Evolutionary conservation across 2,888 invertebrate species (phyloP).

Genomic region (Choristoneura rosaceana): DNA sequence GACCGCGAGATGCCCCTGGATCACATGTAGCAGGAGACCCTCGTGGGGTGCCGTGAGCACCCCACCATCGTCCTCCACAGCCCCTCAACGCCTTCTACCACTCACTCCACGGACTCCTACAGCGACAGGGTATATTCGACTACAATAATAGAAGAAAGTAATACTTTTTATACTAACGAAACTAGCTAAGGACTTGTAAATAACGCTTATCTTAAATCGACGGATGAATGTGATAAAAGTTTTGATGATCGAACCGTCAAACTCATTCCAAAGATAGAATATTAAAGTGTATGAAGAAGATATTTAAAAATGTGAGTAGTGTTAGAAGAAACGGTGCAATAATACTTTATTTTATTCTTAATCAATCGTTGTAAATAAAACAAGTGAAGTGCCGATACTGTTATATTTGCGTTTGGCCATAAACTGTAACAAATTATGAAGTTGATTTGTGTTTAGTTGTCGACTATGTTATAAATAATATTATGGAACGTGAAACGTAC

Average conservation of each 20-base stretch:
- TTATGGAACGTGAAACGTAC: slow-evolving; percentile 37
- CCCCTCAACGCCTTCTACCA: slow-evolving; percentile 75
- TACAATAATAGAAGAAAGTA: slow-evolving; percentile 69
- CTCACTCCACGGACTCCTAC: slow-evolving; percentile 65
- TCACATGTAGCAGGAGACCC: slow-evolving; percentile 75
- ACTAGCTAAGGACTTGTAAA: slow-evolving; percentile 66
- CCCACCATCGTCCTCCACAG: slow-evolving; percentile 77
- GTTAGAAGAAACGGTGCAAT: slow-evolving; percentile 67
- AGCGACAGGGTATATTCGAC: slow-evolving; percentile 80
- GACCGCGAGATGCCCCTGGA: slow-evolving; percentile 66
- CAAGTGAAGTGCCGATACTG: slow-evolving; percentile 44
- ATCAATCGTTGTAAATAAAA: slow-evolving; percentile 30
- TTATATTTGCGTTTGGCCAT: slow-evolving; percentile 45
- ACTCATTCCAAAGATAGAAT: slow-evolving; percentile 77
- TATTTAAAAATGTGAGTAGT: slow-evolving; percentile 54
- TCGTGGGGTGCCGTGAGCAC: slow-evolving; percentile 54
- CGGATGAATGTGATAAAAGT: slow-evolving; percentile 65
- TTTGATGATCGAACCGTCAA: slow-evolving; percentile 58
- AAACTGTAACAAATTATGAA: slow-evolving; percentile 53
- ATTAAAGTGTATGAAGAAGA: slow-evolving; percentile 57
- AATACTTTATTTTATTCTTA: slow-evolving; percentile 39
- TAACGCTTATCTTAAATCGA: slow-evolving; percentile 53
- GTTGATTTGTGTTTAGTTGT: slow-evolving; percentile 23
- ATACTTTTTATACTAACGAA: slow-evolving; percentile 63
- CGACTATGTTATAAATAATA: slow-evolving; percentile 24